A percentile compares a stretch with the other conserved stretches of the same genome.
Conservation (phyloP, 2,888 invertebrate species). For the Agonopterix arenella region DNA sequence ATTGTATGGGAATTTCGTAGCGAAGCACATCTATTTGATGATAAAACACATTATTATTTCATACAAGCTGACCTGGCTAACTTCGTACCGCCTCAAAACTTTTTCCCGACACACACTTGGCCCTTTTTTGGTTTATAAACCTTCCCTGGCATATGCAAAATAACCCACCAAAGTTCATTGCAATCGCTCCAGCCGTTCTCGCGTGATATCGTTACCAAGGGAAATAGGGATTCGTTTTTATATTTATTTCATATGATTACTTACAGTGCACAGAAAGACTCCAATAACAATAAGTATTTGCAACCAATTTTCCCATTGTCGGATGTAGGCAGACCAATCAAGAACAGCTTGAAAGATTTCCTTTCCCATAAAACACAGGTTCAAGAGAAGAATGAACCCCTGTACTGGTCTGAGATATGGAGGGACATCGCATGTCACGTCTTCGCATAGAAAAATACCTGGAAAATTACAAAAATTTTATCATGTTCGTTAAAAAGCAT, state of each 20-base stretch:
- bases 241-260: conserved; percentile 14
- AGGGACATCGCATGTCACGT: conserved; percentile 53
- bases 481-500: background rate
- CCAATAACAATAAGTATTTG: conserved; percentile 87
- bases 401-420: conserved; percentile 66
- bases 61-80: too few relatives aligned
- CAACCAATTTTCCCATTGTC: conserved; percentile 91
- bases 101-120: too few relatives aligned
- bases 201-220: too few relatives aligned
- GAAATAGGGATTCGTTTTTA: too few relatives aligned
- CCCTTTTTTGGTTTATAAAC: too few relatives aligned
- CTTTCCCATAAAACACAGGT: conserved; percentile 80
- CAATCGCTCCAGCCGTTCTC: too few relatives aligned
- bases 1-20: too few relatives aligned
- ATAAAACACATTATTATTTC: too few relatives aligned
- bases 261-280: conserved; percentile 82
- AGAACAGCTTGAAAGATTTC: conserved; percentile 88
- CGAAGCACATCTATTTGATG: too few relatives aligned
- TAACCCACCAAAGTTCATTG: too few relatives aligned
- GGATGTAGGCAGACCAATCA: conserved; percentile 82
- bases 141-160: too few relatives aligned
- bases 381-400: conserved; percentile 79
- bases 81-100: too few relatives aligned
- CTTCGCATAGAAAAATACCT: conserved; percentile 74
- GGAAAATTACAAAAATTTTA: conserved; percentile 23